A percentile compares a stretch with the other conserved stretches of the same genome.
These are phyloP conservation scores for Alcedo quadribrachys DNA, from an alignment of 2,797 vertebrate genomes.

Conservation along the genomic window DNA sequence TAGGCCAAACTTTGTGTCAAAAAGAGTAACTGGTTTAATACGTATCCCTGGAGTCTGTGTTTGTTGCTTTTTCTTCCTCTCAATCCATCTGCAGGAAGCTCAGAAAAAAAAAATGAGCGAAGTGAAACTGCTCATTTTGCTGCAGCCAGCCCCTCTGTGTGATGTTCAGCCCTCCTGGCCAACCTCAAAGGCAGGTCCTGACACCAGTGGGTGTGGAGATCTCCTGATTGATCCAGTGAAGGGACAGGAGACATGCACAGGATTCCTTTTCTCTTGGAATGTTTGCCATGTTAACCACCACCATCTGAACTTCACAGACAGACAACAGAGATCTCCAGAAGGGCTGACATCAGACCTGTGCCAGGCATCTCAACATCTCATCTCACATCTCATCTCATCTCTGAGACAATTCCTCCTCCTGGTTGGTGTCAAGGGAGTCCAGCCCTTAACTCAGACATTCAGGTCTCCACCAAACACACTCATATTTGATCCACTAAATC, in stretches of 20 bases:
- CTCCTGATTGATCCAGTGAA: background rate
- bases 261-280: background rate
- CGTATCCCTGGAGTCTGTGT: accelerated
- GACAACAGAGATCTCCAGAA: background rate
- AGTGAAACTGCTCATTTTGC: background rate
- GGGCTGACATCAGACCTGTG: background rate
- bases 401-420: background rate
- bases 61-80: background rate
- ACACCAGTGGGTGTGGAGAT: accelerated
- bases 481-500: background rate
- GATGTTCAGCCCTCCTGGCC: background rate
- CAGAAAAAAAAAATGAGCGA: background rate
- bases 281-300: background rate
- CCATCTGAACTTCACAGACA: background rate
- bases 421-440: background rate
- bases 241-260: background rate
- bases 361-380: background rate
- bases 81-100: background rate
- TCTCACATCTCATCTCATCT: background rate
- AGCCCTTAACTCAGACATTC: background rate
- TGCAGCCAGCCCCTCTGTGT: accelerated
- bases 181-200: background rate
- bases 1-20: background rate
- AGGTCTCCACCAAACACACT: background rate
- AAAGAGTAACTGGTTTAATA: slow-evolving; percentile 14